Evolutionary conservation across 1,140 invertebrate genomes (phyloP).

Genomic region (Ganaspis sp.): DNA sequence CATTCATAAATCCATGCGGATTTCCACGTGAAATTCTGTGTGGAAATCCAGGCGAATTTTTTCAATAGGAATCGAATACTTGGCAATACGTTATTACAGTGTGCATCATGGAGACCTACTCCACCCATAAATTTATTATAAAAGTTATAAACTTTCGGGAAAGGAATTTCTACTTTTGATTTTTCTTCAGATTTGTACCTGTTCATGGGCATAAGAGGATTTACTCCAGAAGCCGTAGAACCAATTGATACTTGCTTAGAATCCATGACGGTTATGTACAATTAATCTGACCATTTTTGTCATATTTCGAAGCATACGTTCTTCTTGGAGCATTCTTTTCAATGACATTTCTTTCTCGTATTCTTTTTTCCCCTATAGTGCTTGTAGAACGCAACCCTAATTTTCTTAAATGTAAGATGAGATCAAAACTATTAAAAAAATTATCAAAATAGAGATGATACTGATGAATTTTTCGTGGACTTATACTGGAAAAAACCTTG

Average conservation of each 20-base stretch:
- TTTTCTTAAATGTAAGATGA: conserved; percentile 36
- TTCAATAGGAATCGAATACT: conserved; percentile 42
- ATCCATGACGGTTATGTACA: conserved; percentile 41
- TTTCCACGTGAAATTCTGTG: too few species aligned
- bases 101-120: conserved; percentile 45
- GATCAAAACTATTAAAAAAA: conserved; percentile 43
- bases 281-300: conserved; percentile 41
- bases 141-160: conserved; percentile 19
- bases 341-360: conserved; percentile 23
- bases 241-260: conserved; percentile 42
- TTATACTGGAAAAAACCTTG: too few species aligned
- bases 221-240: conserved; percentile 34
- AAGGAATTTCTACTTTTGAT: conserved; percentile 38
- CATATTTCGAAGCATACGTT: conserved; percentile 30
- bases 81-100: conserved; percentile 48
- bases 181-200: conserved; percentile 32
- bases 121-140: conserved; percentile 28
- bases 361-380: conserved; percentile 34
- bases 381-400: conserved; percentile 34
- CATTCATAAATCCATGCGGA: too few species aligned
- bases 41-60: too few species aligned
- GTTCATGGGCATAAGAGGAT: conserved; percentile 31
- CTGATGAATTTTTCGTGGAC: too few species aligned
- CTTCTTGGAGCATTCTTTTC: conserved; percentile 31
- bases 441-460: too few species aligned